Conservation (phyloP, 2,888 invertebrate species). For the Agapetus fuscipes region DNA sequence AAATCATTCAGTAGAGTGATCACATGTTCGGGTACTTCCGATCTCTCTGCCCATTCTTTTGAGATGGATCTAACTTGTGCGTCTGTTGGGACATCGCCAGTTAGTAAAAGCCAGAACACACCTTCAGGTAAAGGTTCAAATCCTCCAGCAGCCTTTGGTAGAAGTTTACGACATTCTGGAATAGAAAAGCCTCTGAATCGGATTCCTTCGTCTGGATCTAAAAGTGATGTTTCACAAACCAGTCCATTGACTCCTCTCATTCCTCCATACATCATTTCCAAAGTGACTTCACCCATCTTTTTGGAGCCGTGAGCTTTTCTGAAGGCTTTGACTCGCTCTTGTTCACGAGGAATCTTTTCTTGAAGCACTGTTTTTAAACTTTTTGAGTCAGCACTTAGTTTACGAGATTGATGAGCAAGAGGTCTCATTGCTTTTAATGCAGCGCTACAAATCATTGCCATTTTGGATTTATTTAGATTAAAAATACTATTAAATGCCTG, state of each 20-base stretch:
- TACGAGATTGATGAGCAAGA: too few species aligned
- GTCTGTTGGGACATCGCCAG: constrained; percentile 78
- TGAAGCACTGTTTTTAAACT: constrained; percentile 72
- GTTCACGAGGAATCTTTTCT: constrained; percentile 72
- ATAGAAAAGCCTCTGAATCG: constrained; percentile 87
- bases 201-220: constrained; percentile 90
- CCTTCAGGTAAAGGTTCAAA: constrained; percentile 85
- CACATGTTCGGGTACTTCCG: constrained; percentile 65
- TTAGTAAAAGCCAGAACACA: constrained; percentile 87
- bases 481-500: too few species aligned
- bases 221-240: constrained; percentile 86
- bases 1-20: constrained; percentile 75
- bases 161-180: constrained; percentile 80
- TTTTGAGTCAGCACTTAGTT: constrained; percentile 3
- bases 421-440: too few species aligned
- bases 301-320: constrained; percentile 69
- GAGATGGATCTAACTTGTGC: constrained; percentile 64
- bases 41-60: constrained; percentile 66
- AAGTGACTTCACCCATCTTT: constrained; percentile 82
- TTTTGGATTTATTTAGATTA: too few species aligned
- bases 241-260: constrained; percentile 91
- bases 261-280: constrained; percentile 88
- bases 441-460: too few species aligned
- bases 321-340: constrained; percentile 75
- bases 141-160: constrained; percentile 76